Evolutionary conservation across 2,113 vertebrate genomes (phyloP).

Genomic region (Colistium nudipinnis): DNA sequence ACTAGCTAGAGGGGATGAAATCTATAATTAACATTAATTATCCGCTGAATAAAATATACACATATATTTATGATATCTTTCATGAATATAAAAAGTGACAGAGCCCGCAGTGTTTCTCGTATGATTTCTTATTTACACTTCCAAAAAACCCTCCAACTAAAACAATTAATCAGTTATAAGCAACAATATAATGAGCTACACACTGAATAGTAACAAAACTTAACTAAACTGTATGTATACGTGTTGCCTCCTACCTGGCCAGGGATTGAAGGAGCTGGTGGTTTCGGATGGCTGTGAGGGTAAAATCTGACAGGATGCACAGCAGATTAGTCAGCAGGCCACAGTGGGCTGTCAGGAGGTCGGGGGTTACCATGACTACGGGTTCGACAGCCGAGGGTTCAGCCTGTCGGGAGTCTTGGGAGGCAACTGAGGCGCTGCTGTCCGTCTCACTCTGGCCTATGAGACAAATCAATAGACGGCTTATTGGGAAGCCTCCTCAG

Average conservation of each 20-base stretch:
- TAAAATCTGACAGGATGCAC: conserved; percentile 84
- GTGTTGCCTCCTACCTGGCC: conserved; percentile 82
- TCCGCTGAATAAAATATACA: conserved; percentile 17
- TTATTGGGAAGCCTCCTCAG: conserved; percentile 19
- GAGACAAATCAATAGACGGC: conserved; percentile 31
- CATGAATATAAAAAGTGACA: not conserved
- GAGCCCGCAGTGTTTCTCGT: not conserved
- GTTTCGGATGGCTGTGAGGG: conserved; percentile 81
- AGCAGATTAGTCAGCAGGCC: conserved; percentile 90
- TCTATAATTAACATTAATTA: conserved; percentile 22
- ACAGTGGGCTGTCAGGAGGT: conserved; percentile 88
- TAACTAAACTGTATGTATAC: not conserved
- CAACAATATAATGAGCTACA: not conserved
- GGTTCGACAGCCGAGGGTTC: conserved; percentile 71
- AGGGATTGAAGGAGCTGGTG: conserved; percentile 83
- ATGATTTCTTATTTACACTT: conserved; percentile 10
- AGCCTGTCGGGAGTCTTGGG: conserved; percentile 72
- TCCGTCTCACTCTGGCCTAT: conserved; percentile 88
- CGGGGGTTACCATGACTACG: conserved; percentile 85
- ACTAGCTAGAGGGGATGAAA: not conserved
- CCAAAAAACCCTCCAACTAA: not conserved
- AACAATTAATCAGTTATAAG: not conserved
- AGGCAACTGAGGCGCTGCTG: conserved; percentile 77
- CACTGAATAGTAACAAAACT: not conserved
- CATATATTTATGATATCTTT: conserved; percentile 24